These are phyloP conservation scores for Poeciliopsis infans DNA, from an alignment of 2,797 vertebrate species.

Conservation along the genomic window DNA sequence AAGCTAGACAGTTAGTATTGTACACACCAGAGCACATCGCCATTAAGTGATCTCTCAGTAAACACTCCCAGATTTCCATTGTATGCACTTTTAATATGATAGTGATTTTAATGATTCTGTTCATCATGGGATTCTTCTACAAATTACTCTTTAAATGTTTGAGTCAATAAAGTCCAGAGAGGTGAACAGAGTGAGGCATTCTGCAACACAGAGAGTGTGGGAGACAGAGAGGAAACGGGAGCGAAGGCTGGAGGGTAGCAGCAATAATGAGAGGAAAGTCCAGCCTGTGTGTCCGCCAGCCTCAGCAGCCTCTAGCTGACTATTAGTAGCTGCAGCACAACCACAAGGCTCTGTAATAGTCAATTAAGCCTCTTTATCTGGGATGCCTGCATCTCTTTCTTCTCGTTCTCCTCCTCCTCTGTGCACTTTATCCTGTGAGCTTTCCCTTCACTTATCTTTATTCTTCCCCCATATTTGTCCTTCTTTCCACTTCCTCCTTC, in stretches of 20 bases:
- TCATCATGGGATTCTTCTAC: conserved; percentile 20
- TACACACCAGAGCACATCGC: background rate
- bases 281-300: conserved; percentile 68
- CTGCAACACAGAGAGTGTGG: conserved; percentile 32
- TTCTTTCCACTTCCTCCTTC: conserved; percentile 27
- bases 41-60: background rate
- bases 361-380: conserved; percentile 92
- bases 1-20: background rate
- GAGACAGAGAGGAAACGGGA: conserved; percentile 50
- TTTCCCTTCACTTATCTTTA: conserved; percentile 52
- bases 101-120: conserved; percentile 23
- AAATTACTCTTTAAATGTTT: conserved; percentile 15
- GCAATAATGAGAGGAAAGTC: conserved; percentile 74
- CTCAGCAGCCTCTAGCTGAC: conserved; percentile 70
- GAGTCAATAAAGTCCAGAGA: conserved; percentile 19
- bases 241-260: conserved; percentile 48
- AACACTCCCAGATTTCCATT: background rate
- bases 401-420: conserved; percentile 66
- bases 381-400: conserved; percentile 53
- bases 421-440: conserved; percentile 10
- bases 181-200: conserved; percentile 12
- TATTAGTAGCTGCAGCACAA: conserved; percentile 67
- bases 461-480: conserved; percentile 21
- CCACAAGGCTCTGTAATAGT: conserved; percentile 83
- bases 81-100: background rate